phyloP scores from a whole-genome alignment of 2,113 vertebrate genomes.

The Sterrhoptilus dennistouni region DNA sequence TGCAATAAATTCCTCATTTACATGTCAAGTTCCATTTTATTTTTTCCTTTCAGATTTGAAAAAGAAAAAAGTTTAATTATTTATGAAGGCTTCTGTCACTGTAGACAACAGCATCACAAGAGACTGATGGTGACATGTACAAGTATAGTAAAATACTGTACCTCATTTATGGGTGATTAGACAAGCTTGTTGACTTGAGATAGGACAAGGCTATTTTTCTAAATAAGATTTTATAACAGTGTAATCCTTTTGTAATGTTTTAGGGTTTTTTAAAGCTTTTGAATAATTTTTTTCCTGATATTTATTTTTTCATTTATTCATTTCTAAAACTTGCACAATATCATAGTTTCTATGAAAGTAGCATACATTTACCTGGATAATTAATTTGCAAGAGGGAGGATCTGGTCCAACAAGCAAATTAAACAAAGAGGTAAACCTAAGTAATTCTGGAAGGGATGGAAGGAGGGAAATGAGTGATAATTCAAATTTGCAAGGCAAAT shows the following conservation, averaged over 20 bases:
- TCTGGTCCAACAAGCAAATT: slow-evolving; percentile 38
- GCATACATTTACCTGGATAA: neutral
- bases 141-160: neutral
- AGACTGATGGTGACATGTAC: neutral
- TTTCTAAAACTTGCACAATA: neutral
- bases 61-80: neutral
- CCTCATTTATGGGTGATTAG: neutral
- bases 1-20: neutral
- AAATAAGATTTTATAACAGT: neutral
- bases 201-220: neutral
- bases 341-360: neutral
- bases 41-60: neutral
- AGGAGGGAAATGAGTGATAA: neutral
- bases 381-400: slow-evolving; percentile 43
- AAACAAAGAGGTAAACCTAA: slow-evolving; percentile 24
- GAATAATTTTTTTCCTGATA: neutral
- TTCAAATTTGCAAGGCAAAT: slow-evolving; percentile 38
- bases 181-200: neutral
- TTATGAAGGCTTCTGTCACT: neutral
- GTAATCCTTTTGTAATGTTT: neutral
- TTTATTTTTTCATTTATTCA: neutral
- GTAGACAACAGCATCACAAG: neutral
- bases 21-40: neutral
- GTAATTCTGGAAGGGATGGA: neutral
- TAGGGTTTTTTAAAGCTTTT: neutral